Base-by-base conservation (phyloP, 1,140 invertebrate genomes). In the Riptortus pedestris region DNA sequence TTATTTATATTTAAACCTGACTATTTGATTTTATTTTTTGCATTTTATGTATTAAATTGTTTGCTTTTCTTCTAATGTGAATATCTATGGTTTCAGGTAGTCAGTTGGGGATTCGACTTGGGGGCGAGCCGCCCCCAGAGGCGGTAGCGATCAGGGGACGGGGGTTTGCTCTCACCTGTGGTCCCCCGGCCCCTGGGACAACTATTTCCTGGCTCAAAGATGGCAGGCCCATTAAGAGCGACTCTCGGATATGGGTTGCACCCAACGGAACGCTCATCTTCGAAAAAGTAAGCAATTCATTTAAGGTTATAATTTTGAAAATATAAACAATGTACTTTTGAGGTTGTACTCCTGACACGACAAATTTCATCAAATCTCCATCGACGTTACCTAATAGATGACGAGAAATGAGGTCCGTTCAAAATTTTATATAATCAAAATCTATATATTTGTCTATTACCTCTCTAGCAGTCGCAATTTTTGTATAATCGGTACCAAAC, bases 141-240 rank as follows among this genome's bases (percentile, higher is more conserved):
- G 51, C 33, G 12, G 28, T 69, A 29, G 69, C 38, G 14, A 58
- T 57, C 60, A 57, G 65, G 4, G 47, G 57, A 63, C 65, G 62
- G 29, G 61, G 62, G 4, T 59, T 59, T 24, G 43, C 55, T 5
- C 60, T 69, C 12, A 33, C 14, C 24, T 69, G 69, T 48, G 26
- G 48, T 52, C 65, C 68, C 26, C 18, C 60, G 31, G 22, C 65
- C 3, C 62, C 60, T 2, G 63, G 63, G 22, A 61, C 64, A 16
- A 60, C 61, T 12, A 57, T 64, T 62, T 52, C 27, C 20, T 70
- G 69, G 69, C 62, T 66, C 18, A 55, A 68, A 28, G 64, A 70
- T 38, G 52, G 65, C 57, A 48, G 48, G 3, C 63, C 62, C 1
- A 59, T 70, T 18, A 33, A 58, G 26, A 62, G 47, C 24, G 66